phyloP scores from a whole-genome alignment of 2,113 vertebrate genomes.

The Nerophis lumbriciformis region DNA sequence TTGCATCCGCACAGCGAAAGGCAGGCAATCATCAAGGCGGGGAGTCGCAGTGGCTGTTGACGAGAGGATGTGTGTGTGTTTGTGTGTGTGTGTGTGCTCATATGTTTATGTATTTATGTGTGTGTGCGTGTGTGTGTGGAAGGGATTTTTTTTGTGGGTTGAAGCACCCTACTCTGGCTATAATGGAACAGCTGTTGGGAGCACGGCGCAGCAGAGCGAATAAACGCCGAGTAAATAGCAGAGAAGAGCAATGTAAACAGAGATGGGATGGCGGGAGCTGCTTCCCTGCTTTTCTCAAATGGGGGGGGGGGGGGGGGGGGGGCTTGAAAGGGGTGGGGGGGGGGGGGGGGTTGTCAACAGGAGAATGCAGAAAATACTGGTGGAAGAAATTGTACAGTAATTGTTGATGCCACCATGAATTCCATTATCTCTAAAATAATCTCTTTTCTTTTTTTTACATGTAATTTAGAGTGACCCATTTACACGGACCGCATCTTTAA shows the following conservation, averaged over 20 bases:
- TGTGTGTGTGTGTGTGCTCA: no score
- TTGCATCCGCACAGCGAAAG: constrained; percentile 41
- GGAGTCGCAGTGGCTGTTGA: constrained; percentile 30
- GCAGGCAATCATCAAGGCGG: constrained; percentile 36
- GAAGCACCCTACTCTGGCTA: constrained; percentile 45
- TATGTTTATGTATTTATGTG: no score
- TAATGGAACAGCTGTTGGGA: constrained; percentile 70
- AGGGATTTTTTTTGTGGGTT: constrained; percentile 32
- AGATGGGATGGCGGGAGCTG: constrained; percentile 58
- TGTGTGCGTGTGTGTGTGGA: constrained; percentile 35
- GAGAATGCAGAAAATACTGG: constrained; percentile 52
- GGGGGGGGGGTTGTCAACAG: constrained; percentile 37
- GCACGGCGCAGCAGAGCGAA: constrained; percentile 44
- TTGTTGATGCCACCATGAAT: background rate
- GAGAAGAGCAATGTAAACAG: constrained; percentile 70
- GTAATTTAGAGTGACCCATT: no score
- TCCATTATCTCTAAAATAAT: background rate
- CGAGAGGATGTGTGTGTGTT: constrained; percentile 25
- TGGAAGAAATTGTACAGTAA: background rate
- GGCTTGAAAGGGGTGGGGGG: constrained; percentile 22
- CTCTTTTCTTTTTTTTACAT: no score
- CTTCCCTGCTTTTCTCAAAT: constrained; percentile 53
- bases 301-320: constrained; percentile 52
- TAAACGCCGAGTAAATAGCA: constrained; percentile 69
- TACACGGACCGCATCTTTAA: no score